These are phyloP conservation scores for Trichacis sp. DNA, from an alignment of 2,888 invertebrate genomes.

Conservation along the genomic window DNA sequence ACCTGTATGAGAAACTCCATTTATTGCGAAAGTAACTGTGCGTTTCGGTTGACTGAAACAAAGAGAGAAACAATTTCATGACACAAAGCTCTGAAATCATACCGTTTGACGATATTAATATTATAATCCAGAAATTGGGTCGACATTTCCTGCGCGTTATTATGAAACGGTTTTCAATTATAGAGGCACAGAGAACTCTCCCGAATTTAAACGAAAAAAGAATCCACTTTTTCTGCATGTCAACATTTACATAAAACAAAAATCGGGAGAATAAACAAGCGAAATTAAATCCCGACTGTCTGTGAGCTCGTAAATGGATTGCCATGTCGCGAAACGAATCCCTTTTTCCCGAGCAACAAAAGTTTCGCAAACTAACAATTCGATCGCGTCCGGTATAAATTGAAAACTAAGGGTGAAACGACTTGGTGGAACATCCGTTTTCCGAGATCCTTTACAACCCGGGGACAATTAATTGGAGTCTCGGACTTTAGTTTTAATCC, in stretches of 20 bases:
- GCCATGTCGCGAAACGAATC: too few relatives aligned
- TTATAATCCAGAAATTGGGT: background rate
- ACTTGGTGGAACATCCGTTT: too few relatives aligned
- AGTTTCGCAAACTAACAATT: background rate
- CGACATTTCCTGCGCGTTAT: background rate
- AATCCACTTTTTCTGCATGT: background rate
- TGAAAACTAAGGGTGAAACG: background rate
- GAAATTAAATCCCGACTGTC: too few relatives aligned
- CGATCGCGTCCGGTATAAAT: background rate
- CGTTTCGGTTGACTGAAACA: slow-evolving; percentile 31
- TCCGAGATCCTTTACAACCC: too few relatives aligned
- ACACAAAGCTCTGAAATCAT: background rate
- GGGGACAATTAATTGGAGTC: background rate
- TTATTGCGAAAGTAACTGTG: slow-evolving; percentile 48
- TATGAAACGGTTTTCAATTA: background rate
- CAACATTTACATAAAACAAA: background rate
- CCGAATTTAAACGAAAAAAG: too few relatives aligned
- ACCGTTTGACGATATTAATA: too few relatives aligned
- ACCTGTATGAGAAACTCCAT: slow-evolving; percentile 46
- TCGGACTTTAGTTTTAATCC: background rate
- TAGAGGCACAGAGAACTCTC: too few relatives aligned
- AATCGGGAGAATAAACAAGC: too few relatives aligned
- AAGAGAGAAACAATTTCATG: background rate
- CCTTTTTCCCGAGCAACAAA: background rate
- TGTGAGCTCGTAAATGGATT: background rate